Base-by-base conservation (phyloP, 2,113 vertebrate species). In the Myotis yumanensis region DNA sequence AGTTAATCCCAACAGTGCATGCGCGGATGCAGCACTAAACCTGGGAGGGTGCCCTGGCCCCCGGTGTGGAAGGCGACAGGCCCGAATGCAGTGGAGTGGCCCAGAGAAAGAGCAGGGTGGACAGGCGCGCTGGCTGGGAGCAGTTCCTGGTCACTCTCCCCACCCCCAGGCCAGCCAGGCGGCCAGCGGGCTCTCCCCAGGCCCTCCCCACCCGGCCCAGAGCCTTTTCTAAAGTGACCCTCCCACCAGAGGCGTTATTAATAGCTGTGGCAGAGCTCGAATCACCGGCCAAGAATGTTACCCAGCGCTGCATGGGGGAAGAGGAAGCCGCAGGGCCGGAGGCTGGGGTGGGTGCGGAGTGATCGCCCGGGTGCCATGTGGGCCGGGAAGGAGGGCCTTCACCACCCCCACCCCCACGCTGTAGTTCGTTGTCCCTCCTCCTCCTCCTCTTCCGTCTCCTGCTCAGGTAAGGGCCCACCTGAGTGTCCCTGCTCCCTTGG, bases 391-490 rank as follows among this genome's bases (percentile, higher is more conserved):
- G 86, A 95, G 92, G 95, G 92, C 93, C 12, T 86, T 57, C 43
- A 6, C 84, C 73, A 25, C 37, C 51, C 85, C 72, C 87, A 90
- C 75, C 69, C 96, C 73, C 84, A 76, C 0, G 4, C 95, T 0
- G 20, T 91, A 4, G 25, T 97, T 73, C 73, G 95, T 37, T 97
- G 85, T 40, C 97, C 96, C 0, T 96, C 32, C 82, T 98, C 98
- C 76, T 98, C 98, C 17, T 98, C 98, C 92, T 98, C 98, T 0
- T 98, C 98, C 1, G 95, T 98, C 83, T 98, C 98, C 0, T 97
- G 84, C 97, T 98, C 98, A 96, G 98, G 98, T 98, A 98, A 98
- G 98, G 83, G 37, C 81, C 88, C 0, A 17, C 15, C 69, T 2
- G 25, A 32, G 7, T 30, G 48, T 79, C 54, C 71, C 68, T 23